Evolutionary conservation across 2,113 vertebrate genomes (phyloP), one percentile per base, ranked within the genome.

Genomic region (Mobula birostris): DNA sequence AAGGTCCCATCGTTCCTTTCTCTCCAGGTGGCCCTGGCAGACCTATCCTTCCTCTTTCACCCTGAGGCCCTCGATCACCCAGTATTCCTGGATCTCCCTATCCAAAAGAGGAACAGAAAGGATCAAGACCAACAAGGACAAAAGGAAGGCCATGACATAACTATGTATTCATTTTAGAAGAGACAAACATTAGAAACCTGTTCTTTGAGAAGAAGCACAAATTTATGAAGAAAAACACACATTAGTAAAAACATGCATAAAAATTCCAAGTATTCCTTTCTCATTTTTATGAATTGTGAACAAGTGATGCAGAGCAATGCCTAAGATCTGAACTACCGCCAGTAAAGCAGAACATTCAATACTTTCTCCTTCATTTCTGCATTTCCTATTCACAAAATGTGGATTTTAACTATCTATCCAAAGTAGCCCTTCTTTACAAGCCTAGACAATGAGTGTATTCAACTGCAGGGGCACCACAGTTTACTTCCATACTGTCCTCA

Each of bases 1-100:
- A 95, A 21, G 96, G 96, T 66, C 99, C 99, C 61, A 94, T 66
- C 2, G 96, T 95, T 94, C 99, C 99, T 12, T 96, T 66, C 94
- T 95, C 96, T 0, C 98, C 98, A n/a, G 97, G 97, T 40, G 97
- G 96, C 94, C 99, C 99, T 48, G 95, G 94, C 29, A 95, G 95
- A 40, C 97, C 97, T 76, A 96, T 94, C 83, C 97, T 98, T 94
- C 99, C 99, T 93, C 98, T 97, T 96, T 98, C 98, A 0, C 98
- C 98, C 94, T 99, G 98, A 85, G 98, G 97, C 15, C 98, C 98
- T 96, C 97, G 97, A 95, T 97, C 98, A 94, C 99, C 99, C 27
- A 98, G 97, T 96, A 99, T 99, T 92, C 98, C 99, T 48, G 98
- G 98, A 95, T 99, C 99, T 80, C 99, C 99, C 99, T 99, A 94